Conservation (phyloP, 2,888 invertebrate genomes). For the Scaptomyza reducta region DNA sequence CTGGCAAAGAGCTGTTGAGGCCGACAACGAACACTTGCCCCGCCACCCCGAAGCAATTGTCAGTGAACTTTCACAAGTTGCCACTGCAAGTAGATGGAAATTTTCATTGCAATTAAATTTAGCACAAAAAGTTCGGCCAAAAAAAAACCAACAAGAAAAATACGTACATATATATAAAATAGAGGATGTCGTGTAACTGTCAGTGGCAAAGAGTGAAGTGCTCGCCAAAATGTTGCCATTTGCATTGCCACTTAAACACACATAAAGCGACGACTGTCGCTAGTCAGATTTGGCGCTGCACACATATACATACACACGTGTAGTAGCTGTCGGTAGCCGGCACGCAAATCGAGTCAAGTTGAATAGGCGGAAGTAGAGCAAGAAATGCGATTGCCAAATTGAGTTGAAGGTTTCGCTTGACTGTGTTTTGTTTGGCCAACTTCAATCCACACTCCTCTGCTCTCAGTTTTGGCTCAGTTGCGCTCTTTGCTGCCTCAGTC, state of each 20-base stretch:
- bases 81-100: constrained; percentile 64
- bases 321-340: constrained; percentile 60
- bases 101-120: constrained; percentile 78
- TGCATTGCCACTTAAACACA: constrained; percentile 80
- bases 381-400: constrained; percentile 80
- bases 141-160: constrained; percentile 28
- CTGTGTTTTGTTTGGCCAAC: constrained; percentile 81
- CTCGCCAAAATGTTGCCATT: constrained; percentile 76
- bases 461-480: constrained; percentile 45
- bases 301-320: constrained; percentile 21
- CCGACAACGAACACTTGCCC: constrained; percentile 1
- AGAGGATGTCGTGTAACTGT: constrained; percentile 70
- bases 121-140: constrained; percentile 58
- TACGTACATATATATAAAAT: not conserved
- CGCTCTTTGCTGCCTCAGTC: constrained; percentile 62
- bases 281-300: constrained; percentile 17
- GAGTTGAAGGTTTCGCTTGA: constrained; percentile 80
- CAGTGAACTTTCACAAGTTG: constrained; percentile 61
- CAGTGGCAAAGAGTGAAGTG: constrained; percentile 64
- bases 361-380: constrained; percentile 81
- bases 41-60: constrained; percentile 40
- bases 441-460: constrained; percentile 18
- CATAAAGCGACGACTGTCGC: constrained; percentile 58
- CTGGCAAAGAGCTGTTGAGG: not conserved
- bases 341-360: constrained; percentile 80